These are phyloP conservation scores for Neoarius graeffei DNA, from an alignment of 2,113 vertebrate species.

Conservation along the genomic window DNA sequence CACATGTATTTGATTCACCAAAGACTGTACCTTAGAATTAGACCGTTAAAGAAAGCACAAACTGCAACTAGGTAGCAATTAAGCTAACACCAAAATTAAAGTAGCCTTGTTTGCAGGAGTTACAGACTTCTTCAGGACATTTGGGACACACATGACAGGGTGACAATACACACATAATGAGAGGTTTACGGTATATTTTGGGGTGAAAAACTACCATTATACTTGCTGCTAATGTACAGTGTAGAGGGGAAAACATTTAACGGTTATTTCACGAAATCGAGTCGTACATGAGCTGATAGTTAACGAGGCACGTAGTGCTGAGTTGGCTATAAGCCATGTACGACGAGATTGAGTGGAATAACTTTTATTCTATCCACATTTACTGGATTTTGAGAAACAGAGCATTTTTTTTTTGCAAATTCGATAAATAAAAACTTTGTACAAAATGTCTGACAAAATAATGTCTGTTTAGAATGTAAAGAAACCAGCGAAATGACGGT, in stretches of 20 bases:
- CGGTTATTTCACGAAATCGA: no score
- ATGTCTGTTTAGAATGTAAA: no score
- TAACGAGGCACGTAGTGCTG: no score
- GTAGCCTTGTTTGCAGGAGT: background rate
- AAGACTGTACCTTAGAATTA: conserved; percentile 27
- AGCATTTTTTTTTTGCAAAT: no score
- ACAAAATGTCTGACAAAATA: no score
- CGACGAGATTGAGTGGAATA: no score
- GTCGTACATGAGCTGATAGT: no score
- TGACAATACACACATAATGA: background rate
- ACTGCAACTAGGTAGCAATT: conserved; percentile 28
- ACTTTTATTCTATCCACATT: no score
- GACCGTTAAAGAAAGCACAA: conserved; percentile 22
- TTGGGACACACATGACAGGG: background rate
- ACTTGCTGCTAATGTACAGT: background rate
- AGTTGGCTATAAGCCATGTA: no score
- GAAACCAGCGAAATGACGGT: no score
- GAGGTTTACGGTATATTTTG: conserved; percentile 3
- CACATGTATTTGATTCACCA: background rate
- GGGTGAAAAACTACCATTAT: background rate
- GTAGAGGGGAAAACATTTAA: background rate
- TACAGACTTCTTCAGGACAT: background rate
- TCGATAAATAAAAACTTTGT: no score
- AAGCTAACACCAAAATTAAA: conserved; percentile 9
- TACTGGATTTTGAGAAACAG: no score